Base-by-base conservation (phyloP, 2,797 vertebrate species). In the Pangasius sanitwongsei region DNA sequence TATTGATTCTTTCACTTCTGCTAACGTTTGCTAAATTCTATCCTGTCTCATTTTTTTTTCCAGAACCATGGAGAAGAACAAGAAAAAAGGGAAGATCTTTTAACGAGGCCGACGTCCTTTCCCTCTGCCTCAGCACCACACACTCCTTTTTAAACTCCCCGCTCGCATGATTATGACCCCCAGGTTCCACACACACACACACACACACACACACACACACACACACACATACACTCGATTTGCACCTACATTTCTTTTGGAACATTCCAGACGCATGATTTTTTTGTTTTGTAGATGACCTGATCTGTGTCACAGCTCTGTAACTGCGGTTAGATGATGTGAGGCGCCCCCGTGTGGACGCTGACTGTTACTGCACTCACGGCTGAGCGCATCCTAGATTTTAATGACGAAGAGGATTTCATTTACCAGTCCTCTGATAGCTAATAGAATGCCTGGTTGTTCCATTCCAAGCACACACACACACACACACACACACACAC, bases 41-140 rank as follows among this genome's bases (percentile, higher is more conserved):
- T 57, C 0, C 4, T 34, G 12, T 91, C 67, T 23, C 8, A 1
- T 7, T 12, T 34, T 28, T 89, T 83, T 86, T 74, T 0, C 41
- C 94, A 97, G 96, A 93, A 97, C 96, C 16, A 96, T 97, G 96
- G 96, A 97, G 86, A 97, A 97, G 93, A 97, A 97, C 94, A 97
- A 97, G 94, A 97, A 97, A 94, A 97, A 97, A 93, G 96, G 96
- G 67, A 97, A 97, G 81, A 97, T 97, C 93, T 97, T 97, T 90
- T 97, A 96, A 93, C 65, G 88, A 88, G 87, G 61, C 25, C 61
- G 34, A 2, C 7, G 69, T 83, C 0, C 67, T 41, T 88, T 78
- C 20, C 67, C 88, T 92, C 86, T 81, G 63, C 34, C 87, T 90
- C 88, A 88, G 89, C 72, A 88, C 80, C 50, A 84, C 18, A 92